Conservation (phyloP, 2,888 invertebrate species). For the Helicoverpa assulta region DNA sequence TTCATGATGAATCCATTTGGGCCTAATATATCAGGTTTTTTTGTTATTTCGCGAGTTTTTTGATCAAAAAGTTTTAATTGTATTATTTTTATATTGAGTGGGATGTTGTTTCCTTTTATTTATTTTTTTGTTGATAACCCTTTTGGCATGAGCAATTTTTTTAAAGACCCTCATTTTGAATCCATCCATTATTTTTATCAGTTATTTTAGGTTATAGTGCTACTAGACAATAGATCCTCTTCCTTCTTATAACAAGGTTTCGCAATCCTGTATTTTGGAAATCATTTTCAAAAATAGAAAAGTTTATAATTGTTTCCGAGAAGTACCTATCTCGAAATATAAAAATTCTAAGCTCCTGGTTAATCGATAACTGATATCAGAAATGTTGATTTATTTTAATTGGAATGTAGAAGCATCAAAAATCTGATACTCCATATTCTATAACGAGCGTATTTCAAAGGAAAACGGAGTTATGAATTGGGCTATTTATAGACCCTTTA, state of each 20-base stretch:
- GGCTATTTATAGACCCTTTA: conserved; percentile 6
- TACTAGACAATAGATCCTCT: too few species aligned
- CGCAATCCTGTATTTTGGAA: too few species aligned
- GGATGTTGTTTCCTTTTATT: conserved; percentile 20
- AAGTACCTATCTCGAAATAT: too few species aligned
- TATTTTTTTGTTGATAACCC: background rate
- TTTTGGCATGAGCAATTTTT: too few species aligned
- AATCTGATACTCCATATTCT: background rate
- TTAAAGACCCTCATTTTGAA: too few species aligned
- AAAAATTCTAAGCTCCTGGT: too few species aligned
- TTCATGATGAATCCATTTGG: conserved; percentile 66
- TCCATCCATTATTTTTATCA: too few species aligned
- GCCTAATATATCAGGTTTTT: conserved; percentile 66
- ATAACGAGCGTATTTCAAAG: background rate
- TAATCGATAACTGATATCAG: background rate
- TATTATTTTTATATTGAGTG: conserved; percentile 41
- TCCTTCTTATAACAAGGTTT: too few species aligned
- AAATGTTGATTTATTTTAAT: conserved; percentile 17
- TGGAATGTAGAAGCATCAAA: background rate
- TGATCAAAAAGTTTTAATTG: conserved; percentile 59
- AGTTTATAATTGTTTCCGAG: too few species aligned
- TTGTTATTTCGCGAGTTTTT: conserved; percentile 57
- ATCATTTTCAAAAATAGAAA: too few species aligned
- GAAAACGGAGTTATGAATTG: conserved; percentile 3
- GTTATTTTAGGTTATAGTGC: too few species aligned